Percentiles rank a stretch among this genome's conserved stretches.
Evolutionary conservation across 2,113 vertebrate genomes (phyloP).

Genomic region (Noctilio leporinus): DNA sequence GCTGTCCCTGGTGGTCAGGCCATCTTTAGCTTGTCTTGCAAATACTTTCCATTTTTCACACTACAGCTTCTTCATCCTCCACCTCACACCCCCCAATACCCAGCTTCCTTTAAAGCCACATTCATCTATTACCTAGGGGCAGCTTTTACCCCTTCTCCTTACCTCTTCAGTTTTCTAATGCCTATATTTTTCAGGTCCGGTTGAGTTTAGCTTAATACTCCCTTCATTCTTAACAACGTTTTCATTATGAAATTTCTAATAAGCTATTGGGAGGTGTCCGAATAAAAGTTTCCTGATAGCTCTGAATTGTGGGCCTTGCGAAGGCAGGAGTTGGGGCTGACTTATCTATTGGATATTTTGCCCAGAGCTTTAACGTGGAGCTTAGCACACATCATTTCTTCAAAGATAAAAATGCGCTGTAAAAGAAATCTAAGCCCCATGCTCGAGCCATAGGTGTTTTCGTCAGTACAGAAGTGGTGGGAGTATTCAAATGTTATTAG

Average conservation of each 20-base stretch:
- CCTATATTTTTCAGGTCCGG: not conserved
- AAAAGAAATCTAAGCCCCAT: not conserved
- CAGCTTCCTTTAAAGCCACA: not conserved
- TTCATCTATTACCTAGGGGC: not conserved
- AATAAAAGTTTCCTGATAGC: not conserved
- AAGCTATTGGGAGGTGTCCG: not conserved
- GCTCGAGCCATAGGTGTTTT: not conserved
- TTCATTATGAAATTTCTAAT: not conserved
- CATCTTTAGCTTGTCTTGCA: not conserved
- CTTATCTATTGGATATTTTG: not conserved
- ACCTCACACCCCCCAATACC: too few species aligned
- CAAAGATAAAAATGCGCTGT: not conserved
- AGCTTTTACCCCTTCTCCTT: not conserved
- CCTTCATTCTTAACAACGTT: not conserved
- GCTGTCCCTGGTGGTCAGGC: conserved; percentile 28
- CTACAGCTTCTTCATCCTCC: not conserved
- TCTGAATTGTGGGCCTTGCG: not conserved
- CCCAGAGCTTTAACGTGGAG: not conserved
- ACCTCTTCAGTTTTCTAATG: not conserved
- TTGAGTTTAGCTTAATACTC: not conserved
- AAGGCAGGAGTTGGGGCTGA: not conserved
- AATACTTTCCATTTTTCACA: not conserved
- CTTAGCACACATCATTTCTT: not conserved
- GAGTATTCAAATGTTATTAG: not conserved
- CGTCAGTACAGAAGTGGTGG: not conserved